Conservation (phyloP, 1,140 invertebrate genomes). For the Bombus sibiricus region DNA sequence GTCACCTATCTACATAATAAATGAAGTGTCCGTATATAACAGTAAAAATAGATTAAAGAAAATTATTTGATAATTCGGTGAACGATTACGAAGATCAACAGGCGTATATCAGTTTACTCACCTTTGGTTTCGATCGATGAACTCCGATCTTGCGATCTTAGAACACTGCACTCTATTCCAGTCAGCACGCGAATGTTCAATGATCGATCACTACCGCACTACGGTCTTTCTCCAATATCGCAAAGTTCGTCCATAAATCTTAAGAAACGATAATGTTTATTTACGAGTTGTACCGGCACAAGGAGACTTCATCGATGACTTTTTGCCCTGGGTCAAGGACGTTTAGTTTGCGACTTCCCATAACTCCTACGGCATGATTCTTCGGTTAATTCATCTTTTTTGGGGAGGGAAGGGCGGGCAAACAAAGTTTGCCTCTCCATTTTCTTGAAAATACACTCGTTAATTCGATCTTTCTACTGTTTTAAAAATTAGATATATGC, state of each 20-base stretch:
- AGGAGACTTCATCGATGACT: slow-evolving; percentile 6
- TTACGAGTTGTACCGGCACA: background rate
- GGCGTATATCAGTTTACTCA: slow-evolving; percentile 27
- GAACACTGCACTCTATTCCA: slow-evolving; percentile 38
- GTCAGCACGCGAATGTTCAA: slow-evolving; percentile 40
- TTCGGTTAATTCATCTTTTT: background rate
- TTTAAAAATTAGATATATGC: background rate
- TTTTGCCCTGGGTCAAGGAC: slow-evolving; percentile 38
- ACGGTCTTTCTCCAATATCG: background rate
- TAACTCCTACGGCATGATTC: background rate
- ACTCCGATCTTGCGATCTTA: slow-evolving; percentile 11
- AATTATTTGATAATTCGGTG: background rate
- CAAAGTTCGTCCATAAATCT: background rate
- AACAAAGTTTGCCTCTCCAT: too few relatives aligned
- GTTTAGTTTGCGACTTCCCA: background rate
- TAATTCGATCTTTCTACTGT: background rate
- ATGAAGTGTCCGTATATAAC: background rate
- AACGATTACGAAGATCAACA: background rate
- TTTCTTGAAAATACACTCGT: background rate
- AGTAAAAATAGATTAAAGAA: background rate
- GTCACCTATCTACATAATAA: background rate
- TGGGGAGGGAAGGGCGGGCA: fast-evolving
- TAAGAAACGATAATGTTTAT: slow-evolving; percentile 6
- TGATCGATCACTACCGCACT: slow-evolving; percentile 32
- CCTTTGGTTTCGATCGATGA: slow-evolving; percentile 39